phyloP scores from a whole-genome alignment of 2,797 vertebrate species.

The Clarias platycephalus region DNA sequence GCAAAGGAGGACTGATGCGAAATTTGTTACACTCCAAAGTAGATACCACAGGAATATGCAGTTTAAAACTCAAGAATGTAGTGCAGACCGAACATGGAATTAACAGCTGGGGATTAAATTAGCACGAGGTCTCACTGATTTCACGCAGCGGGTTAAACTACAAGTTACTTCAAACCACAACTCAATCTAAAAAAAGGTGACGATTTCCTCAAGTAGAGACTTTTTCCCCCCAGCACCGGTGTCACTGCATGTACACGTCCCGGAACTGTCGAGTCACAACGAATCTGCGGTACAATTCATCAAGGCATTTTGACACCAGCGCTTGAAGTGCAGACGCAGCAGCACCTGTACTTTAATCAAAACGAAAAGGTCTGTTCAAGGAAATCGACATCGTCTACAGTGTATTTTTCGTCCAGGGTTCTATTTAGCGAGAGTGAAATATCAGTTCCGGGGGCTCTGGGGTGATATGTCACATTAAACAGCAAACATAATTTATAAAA shows the following conservation, averaged over 20 bases:
- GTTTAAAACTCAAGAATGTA: neutral
- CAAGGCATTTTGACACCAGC: neutral
- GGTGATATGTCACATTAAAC: neutral
- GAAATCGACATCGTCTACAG: neutral
- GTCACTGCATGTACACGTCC: neutral
- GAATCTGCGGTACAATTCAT: neutral
- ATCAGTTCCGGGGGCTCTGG: neutral
- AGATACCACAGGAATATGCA: neutral
- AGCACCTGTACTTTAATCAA: neutral
- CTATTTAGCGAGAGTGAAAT: neutral
- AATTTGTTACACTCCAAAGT: neutral
- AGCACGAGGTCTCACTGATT: neutral
- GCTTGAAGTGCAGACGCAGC: slow-evolving; percentile 2
- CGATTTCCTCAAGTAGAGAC: neutral
- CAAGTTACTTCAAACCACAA: neutral
- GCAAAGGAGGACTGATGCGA: neutral
- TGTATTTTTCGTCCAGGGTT: neutral
- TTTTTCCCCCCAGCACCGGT: neutral
- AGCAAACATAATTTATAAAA: neutral
- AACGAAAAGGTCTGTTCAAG: neutral
- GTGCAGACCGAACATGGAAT: neutral
- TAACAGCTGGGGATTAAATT: neutral
- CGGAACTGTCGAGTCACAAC: neutral
- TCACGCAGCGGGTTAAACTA: neutral
- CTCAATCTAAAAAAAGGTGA: neutral